Evolutionary conservation across 2,797 vertebrate species (phyloP).

Genomic region (Acridotheres tristis): DNA sequence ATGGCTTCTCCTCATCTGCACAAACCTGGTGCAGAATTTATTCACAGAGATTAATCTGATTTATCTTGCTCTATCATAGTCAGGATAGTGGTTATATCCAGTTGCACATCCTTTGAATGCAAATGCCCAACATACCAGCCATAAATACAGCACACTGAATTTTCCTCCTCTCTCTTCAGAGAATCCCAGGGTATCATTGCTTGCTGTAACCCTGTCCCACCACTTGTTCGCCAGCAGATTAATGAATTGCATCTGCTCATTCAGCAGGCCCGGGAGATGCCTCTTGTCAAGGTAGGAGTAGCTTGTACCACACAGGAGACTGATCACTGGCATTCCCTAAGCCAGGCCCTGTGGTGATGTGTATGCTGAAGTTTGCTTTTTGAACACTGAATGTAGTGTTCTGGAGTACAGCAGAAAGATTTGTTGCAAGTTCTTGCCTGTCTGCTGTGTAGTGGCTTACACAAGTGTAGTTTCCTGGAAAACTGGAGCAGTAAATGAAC

Average conservation of each 20-base stretch:
- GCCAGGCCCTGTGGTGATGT: neutral
- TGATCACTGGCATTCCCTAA: neutral
- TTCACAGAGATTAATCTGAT: neutral
- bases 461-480: neutral
- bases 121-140: neutral
- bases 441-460: neutral
- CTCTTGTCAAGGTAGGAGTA: conserved; percentile 89
- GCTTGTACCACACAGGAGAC: neutral
- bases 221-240: conserved; percentile 92
- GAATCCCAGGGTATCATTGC: conserved; percentile 94
- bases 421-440: neutral
- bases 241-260: conserved; percentile 92
- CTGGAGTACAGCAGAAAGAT: neutral
- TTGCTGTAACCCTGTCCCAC: conserved; percentile 94
- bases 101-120: neutral
- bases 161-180: conserved; percentile 72
- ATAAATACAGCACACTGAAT: neutral
- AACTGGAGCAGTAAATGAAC: neutral
- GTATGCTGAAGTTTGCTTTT: neutral
- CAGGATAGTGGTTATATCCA: neutral
- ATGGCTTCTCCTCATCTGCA: neutral
- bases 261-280: conserved; percentile 91
- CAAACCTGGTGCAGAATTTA: neutral
- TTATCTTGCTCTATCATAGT: neutral
- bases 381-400: neutral